Conservation (phyloP, 2,113 vertebrate genomes). For the Chlorocebus sabaeus region DNA sequence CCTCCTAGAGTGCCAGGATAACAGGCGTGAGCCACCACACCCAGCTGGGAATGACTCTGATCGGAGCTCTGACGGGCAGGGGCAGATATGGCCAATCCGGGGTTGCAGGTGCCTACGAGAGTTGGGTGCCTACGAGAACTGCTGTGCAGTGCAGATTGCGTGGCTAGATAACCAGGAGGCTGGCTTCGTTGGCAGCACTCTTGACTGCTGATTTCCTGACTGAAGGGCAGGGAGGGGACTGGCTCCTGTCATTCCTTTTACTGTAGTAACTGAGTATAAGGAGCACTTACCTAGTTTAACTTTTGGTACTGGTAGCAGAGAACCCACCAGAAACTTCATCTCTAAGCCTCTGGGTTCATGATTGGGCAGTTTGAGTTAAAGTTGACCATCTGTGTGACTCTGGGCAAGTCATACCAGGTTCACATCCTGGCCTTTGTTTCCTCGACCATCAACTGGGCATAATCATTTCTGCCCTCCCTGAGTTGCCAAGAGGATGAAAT, state of each 20-base stretch:
- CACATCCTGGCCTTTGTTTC: background rate
- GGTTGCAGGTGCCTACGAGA: background rate
- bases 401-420: too few relatives aligned
- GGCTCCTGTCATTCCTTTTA: background rate
- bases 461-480: background rate
- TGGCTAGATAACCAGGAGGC: rapidly evolving
- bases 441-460: background rate
- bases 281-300: background rate
- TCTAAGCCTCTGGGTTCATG: too few relatives aligned
- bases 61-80: background rate
- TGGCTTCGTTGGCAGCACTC: background rate
- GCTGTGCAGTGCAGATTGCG: too few relatives aligned
- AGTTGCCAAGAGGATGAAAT: background rate
- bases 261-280: background rate
- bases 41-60: background rate
- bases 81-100: rapidly evolving
- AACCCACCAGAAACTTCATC: background rate
- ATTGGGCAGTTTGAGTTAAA: background rate
- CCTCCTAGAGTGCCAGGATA: too few relatives aligned
- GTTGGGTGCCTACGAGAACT: background rate
- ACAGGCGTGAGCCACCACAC: too few relatives aligned
- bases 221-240: background rate
- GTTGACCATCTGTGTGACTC: background rate
- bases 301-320: background rate
- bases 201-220: background rate